Conservation (phyloP, 2,113 vertebrate genomes). For the Miniopterus natalensis region DNA sequence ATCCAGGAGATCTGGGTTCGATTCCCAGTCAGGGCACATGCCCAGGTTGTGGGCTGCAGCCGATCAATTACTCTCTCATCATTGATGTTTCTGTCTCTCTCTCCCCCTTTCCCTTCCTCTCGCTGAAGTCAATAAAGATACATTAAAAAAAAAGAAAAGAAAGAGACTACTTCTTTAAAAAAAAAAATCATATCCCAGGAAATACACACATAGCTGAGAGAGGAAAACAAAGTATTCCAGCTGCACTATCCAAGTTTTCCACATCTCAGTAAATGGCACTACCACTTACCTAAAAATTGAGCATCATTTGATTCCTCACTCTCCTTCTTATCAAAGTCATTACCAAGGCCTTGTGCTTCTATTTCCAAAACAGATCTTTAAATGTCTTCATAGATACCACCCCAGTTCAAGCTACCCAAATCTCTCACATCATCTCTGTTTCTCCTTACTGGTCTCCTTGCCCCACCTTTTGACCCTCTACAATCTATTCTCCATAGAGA, state of each 20-base stretch:
- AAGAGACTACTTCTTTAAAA: background rate
- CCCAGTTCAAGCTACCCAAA: background rate
- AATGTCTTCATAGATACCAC: background rate
- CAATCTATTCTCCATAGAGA: no score
- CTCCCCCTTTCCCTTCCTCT: no score
- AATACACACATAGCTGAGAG: background rate
- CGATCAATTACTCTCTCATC: no score
- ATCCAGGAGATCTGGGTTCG: no score
- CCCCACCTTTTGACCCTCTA: background rate
- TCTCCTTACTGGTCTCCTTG: background rate
- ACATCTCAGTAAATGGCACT: background rate
- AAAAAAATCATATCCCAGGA: background rate
- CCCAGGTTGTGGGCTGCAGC: no score
- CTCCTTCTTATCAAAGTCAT: background rate
- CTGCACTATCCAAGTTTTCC: background rate
- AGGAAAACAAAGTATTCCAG: background rate
- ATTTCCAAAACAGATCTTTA: conserved; percentile 18
- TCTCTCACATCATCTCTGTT: background rate
- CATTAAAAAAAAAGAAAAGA: no score
- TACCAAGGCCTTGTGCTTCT: background rate
- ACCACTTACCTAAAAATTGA: background rate
- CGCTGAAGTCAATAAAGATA: no score
- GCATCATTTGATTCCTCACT: background rate
- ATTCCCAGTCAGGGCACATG: no score
- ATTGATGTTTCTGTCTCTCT: no score